phyloP scores from a whole-genome alignment of 2,888 invertebrate species.

The Oscheius myriophilus region DNA sequence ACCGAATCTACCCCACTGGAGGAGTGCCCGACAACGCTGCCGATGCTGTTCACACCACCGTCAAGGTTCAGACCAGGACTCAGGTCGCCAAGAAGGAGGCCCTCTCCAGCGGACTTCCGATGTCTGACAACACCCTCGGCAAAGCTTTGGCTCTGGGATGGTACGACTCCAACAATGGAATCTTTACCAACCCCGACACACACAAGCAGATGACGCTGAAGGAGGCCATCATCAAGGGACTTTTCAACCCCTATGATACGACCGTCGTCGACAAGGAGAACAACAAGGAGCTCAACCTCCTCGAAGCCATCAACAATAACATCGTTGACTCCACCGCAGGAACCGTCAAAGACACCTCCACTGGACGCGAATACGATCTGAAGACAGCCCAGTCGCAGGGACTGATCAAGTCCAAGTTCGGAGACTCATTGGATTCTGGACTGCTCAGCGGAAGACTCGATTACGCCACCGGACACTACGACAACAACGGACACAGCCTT shows the following conservation, averaged over 20 bases:
- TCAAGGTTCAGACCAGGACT: constrained; percentile 66
- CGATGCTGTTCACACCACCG: constrained; percentile 69
- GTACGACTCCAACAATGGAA: constrained; percentile 82
- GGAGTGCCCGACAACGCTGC: constrained; percentile 68
- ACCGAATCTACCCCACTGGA: constrained; percentile 77
- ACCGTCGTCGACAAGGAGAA: constrained; percentile 64
- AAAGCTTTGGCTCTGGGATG: constrained; percentile 79
- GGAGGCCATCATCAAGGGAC: constrained; percentile 75
- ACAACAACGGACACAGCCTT: constrained; percentile 82
- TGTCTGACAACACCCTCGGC: constrained; percentile 56
- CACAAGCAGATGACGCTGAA: constrained; percentile 79
- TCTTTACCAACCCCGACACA: constrained; percentile 78
- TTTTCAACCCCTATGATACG: constrained; percentile 71
- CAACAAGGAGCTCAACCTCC: constrained; percentile 70
- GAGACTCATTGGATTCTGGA: constrained; percentile 60
- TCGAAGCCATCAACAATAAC: constrained; percentile 72
- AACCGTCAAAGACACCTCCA: constrained; percentile 72
- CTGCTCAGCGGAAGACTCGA: constrained; percentile 52
- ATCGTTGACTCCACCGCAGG: constrained; percentile 72
- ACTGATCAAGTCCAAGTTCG: constrained; percentile 68
- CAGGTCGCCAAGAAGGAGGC: constrained; percentile 69
- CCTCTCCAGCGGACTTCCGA: constrained; percentile 51
- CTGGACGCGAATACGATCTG: constrained; percentile 71
- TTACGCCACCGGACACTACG: constrained; percentile 80
- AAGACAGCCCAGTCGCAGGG: constrained; percentile 71